Evolutionary conservation across 2,888 invertebrate species (phyloP).

Genomic region (Eledone cirrhosa): DNA sequence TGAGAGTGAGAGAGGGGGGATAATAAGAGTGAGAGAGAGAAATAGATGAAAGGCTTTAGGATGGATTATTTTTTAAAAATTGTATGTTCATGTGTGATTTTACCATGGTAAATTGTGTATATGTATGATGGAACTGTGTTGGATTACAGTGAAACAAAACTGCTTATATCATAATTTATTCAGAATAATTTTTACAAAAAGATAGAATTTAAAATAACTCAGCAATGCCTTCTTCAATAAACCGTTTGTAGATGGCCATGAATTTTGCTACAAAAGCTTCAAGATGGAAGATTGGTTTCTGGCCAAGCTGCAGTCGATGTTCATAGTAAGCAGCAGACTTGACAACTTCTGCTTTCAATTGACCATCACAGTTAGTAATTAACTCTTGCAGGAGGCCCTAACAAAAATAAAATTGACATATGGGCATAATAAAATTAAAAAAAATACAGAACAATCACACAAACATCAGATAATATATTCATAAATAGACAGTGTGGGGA

Average conservation of each 20-base stretch:
- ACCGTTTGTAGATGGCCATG: conserved; percentile 92
- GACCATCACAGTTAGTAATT: conserved; percentile 87
- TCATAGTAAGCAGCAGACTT: conserved; percentile 89
- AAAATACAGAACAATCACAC: conserved; percentile 1
- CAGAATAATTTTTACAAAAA: no score
- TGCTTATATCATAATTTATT: no score
- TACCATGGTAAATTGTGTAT: no score
- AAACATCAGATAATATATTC: not conserved
- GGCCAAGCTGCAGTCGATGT: conserved; percentile 89
- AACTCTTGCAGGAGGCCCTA: conserved; percentile 82
- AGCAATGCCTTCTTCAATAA: conserved; percentile 75
- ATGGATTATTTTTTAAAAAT: no score
- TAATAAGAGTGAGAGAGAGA: no score
- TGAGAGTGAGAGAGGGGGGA: no score
- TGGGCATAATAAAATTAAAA: not conserved
- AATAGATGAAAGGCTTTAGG: no score
- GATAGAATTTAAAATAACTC: conserved; percentile 53
- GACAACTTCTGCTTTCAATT: conserved; percentile 85
- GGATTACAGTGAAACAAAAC: no score
- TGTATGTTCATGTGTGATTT: no score
- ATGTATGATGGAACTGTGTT: no score
- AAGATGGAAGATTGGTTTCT: conserved; percentile 93
- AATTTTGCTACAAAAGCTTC: conserved; percentile 97
- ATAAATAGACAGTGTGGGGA: not conserved
- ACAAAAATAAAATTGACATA: conserved; percentile 33